These are phyloP conservation scores for Halcyon smyrnensis DNA, from an alignment of 2,797 vertebrate genomes.

Conservation along the genomic window DNA sequence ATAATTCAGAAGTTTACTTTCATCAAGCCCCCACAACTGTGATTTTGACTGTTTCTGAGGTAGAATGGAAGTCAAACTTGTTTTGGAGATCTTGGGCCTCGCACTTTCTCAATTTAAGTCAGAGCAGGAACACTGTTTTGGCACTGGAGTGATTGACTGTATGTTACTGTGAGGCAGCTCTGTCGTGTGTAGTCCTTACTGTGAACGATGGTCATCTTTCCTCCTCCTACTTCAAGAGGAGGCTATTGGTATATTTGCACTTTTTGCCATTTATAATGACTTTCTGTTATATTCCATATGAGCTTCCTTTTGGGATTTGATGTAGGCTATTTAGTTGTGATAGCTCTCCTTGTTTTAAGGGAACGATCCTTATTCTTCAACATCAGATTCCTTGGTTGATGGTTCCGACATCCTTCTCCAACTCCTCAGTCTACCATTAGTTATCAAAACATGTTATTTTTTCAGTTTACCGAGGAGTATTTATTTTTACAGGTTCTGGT, in stretches of 20 bases:
- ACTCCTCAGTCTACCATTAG: not conserved
- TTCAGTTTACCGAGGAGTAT: not conserved
- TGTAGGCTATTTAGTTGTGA: not conserved
- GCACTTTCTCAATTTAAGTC: not conserved
- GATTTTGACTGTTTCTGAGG: not conserved
- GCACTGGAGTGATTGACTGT: not conserved
- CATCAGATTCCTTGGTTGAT: not conserved
- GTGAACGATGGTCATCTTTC: not conserved
- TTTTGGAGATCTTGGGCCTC: not conserved
- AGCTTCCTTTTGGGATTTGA: not conserved
- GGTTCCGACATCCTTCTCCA: not conserved
- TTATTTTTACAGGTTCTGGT: not conserved
- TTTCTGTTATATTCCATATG: not conserved
- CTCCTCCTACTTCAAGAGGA: not conserved
- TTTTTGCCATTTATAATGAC: not conserved
- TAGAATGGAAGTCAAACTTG: not conserved
- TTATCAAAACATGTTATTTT: not conserved
- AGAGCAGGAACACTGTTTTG: not conserved
- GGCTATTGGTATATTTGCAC: not conserved
- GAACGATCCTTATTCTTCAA: not conserved
- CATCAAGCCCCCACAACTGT: not conserved
- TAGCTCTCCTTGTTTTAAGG: not conserved
- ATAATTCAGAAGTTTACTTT: not conserved
- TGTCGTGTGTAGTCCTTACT: rapidly evolving
- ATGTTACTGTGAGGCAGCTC: not conserved